These are phyloP conservation scores for Rotaria macrura DNA, from an alignment of 2,888 invertebrate genomes.

Conservation along the genomic window DNA sequence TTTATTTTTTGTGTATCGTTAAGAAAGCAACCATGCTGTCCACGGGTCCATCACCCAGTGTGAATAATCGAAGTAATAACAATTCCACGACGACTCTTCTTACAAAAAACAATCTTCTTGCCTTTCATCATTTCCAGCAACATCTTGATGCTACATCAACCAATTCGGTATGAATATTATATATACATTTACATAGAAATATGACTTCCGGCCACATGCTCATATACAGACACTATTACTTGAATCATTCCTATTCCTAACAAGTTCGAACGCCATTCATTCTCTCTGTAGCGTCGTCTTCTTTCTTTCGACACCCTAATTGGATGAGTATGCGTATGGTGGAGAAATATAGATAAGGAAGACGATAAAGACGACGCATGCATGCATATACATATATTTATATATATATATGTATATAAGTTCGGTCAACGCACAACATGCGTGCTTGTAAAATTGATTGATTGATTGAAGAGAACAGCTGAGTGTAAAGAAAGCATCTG, in stretches of 20 bases:
- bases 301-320: not conserved
- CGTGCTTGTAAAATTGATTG: conserved; percentile 2
- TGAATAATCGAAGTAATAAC: not conserved
- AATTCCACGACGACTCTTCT: not conserved
- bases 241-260: not conserved
- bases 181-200: not conserved
- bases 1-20: not conserved
- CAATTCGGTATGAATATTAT: not conserved
- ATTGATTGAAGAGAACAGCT: conserved; percentile 1
- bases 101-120: not conserved
- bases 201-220: not conserved
- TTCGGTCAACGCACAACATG: conserved; percentile 3
- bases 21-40: not conserved
- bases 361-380: not conserved
- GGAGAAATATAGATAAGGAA: not conserved
- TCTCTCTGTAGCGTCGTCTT: not conserved
- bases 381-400: not conserved
- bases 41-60: not conserved
- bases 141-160: not conserved
- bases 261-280: not conserved
- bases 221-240: not conserved
- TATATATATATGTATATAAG: not conserved
- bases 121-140: not conserved
- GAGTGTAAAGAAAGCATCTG: conserved; percentile 8
- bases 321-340: not conserved